Percentiles rank a stretch among this genome's conserved stretches.
phyloP scores from a whole-genome alignment of 2,797 vertebrate species.

The Florisuga fusca region DNA sequence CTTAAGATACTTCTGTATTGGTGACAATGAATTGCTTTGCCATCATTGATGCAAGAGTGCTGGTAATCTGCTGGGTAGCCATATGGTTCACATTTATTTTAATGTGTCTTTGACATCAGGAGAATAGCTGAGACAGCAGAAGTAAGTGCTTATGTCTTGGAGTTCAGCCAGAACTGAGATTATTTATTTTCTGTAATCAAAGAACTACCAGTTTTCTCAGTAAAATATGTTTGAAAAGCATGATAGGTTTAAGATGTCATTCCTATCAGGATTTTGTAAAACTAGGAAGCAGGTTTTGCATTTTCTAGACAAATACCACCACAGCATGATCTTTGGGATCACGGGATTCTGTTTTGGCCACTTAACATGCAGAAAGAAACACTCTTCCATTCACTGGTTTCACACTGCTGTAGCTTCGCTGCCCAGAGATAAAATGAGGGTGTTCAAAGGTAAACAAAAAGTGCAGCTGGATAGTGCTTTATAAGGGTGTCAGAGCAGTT shows the following conservation, averaged over 20 bases:
- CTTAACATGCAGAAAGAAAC: accelerated
- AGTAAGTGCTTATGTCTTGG: conserved; percentile 79
- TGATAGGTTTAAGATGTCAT: conserved; percentile 34
- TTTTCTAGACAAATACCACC: conserved; percentile 13
- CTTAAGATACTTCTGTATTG: conserved; percentile 64
- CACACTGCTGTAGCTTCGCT: not conserved
- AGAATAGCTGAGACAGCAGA: conserved; percentile 83
- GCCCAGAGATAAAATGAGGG: not conserved
- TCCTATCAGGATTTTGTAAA: conserved; percentile 43
- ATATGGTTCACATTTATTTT: conserved; percentile 92
- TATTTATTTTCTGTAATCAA: conserved; percentile 79
- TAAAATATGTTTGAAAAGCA: conserved; percentile 53
- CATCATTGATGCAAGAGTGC: conserved; percentile 74
- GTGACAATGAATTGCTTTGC: conserved; percentile 85
- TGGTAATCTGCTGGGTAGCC: conserved; percentile 80
- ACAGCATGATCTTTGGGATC: not conserved
- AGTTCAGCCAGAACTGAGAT: conserved; percentile 76
- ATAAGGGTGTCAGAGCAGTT: not conserved
- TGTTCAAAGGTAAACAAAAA: not conserved
- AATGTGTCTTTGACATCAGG: conserved; percentile 86
- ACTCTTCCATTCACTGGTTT: not conserved
- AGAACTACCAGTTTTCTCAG: conserved; percentile 51
- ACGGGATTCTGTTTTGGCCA: not conserved
- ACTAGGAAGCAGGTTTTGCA: conserved; percentile 17
- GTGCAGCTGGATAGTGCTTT: not conserved